Evolutionary conservation across 2,888 invertebrate genomes (phyloP).

Genomic region (Calephelis perditalis): DNA sequence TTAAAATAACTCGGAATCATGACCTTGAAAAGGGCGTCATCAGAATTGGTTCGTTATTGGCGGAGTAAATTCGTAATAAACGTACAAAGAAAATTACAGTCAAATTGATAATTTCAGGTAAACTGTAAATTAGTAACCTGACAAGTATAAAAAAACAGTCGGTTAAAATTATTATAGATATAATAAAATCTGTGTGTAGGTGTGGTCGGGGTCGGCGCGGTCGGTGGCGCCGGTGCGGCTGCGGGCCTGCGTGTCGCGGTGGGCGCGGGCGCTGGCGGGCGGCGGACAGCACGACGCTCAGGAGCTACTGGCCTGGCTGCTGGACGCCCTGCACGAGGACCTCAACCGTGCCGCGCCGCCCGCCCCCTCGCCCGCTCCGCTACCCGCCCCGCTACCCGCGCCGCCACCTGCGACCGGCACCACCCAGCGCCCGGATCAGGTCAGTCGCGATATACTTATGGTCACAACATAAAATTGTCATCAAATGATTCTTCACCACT

Average conservation of each 20-base stretch:
- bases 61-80: no score
- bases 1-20: no score
- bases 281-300: slow-evolving; percentile 97
- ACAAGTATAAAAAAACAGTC: no score
- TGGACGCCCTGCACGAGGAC: slow-evolving; percentile 95
- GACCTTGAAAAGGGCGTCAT: no score
- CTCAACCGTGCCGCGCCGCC: slow-evolving; percentile 83
- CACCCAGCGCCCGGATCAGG: slow-evolving; percentile 81
- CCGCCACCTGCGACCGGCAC: slow-evolving; percentile 51
- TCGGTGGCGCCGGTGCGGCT: slow-evolving; percentile 93
- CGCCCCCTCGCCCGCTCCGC: slow-evolving; percentile 53
- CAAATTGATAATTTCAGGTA: no score
- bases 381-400: slow-evolving; percentile 55
- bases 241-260: slow-evolving; percentile 89
- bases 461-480: no score
- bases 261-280: slow-evolving; percentile 91
- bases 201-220: slow-evolving; percentile 90
- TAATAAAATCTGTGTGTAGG: slow-evolving; percentile 38
- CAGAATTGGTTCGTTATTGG: no score
- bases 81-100: no score
- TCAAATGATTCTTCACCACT: no score
- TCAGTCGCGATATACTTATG: slow-evolving; percentile 1
- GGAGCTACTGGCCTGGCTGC: slow-evolving; percentile 93
- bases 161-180: no score
- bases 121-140: no score